Base-by-base conservation (phyloP, 2,797 vertebrate species). In the Sebastolobus altivelis region DNA sequence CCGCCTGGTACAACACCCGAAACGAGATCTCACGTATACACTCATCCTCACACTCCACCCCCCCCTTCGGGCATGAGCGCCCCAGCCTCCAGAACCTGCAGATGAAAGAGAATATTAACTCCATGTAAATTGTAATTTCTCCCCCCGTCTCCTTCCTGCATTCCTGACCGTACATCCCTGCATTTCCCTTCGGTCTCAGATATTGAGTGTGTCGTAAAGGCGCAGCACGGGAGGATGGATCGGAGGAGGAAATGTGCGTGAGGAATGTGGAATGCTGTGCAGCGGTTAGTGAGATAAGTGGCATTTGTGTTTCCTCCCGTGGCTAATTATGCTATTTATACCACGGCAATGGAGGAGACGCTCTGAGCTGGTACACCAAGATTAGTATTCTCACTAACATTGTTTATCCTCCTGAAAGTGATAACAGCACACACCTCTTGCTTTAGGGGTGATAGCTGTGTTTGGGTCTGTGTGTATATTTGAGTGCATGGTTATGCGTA, bases 301-400 rank as follows among this genome's bases (percentile, higher is more conserved):
- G 81, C 89, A 88, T 94, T 93, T 93, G 89, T 92, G 82, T 90
- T 93, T 89, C 87, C 89, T 93, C 89, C 91, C 82, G 71, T 93
- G 89, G 83, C 92, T 93, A 94, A 95, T 94, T 93, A 93, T 88
- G 86, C 90, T 93, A 91, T 93, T 94, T 94, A 92, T 92, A 91
- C 80, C 65, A 56, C 35, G 8, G 75, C 83, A 43, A 88, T 76
- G 78, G 77, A 89, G 81, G 86, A 91, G 89, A 92, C 16, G 87
- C 87, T 90, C 77, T 68, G 87, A 92, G 91, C 89, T 84, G 84
- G 66, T 90, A 90, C 90, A 89, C 83, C 86, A 66, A 93, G 93
- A 94, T 93, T 94, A 94, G 89, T 86, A 87, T 91, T 89, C 91
- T 91, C 78, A 67, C 90, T 86, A 90, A 92, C 91, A 86, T 92